phyloP scores from a whole-genome alignment of 2,113 vertebrate species.

The Pteropus alecto region DNA sequence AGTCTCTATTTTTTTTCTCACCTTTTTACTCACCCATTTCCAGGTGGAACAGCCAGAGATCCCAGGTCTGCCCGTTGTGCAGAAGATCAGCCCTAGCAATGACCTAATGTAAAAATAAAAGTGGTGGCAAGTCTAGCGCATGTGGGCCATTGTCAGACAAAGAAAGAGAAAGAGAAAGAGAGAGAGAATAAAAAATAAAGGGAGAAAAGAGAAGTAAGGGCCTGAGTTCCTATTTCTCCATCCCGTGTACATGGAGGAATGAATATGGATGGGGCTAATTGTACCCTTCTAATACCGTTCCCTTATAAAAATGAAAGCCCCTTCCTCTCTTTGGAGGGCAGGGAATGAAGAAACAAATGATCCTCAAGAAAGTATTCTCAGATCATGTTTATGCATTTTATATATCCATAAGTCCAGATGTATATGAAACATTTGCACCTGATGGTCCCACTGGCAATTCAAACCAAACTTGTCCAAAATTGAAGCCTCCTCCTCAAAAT shows the following conservation, averaged over 20 bases:
- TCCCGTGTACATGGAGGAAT: not conserved
- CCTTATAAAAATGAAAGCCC: not conserved
- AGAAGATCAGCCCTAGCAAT: not conserved
- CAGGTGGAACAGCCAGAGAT: not conserved
- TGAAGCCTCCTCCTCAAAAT: not conserved
- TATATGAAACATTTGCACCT: not conserved
- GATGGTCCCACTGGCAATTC: not conserved
- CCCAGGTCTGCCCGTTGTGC: not conserved
- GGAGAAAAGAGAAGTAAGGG: not conserved
- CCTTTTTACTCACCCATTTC: not conserved
- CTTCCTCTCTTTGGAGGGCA: not conserved
- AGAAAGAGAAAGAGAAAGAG: not conserved
- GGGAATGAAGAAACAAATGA: not conserved
- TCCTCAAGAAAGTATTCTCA: not conserved
- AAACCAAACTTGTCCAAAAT: not conserved
- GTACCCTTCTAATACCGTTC: not conserved
- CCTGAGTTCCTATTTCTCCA: not conserved
- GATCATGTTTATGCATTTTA: not conserved
- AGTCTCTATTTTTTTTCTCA: not conserved
- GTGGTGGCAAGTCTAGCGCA: not conserved
- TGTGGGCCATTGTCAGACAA: not conserved
- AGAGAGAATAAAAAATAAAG: not conserved
- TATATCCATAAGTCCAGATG: not conserved
- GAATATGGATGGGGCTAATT: not conserved
- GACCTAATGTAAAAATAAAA: not conserved